Conservation (phyloP, 2,113 vertebrate genomes). For the Uropsilus gracilis region DNA sequence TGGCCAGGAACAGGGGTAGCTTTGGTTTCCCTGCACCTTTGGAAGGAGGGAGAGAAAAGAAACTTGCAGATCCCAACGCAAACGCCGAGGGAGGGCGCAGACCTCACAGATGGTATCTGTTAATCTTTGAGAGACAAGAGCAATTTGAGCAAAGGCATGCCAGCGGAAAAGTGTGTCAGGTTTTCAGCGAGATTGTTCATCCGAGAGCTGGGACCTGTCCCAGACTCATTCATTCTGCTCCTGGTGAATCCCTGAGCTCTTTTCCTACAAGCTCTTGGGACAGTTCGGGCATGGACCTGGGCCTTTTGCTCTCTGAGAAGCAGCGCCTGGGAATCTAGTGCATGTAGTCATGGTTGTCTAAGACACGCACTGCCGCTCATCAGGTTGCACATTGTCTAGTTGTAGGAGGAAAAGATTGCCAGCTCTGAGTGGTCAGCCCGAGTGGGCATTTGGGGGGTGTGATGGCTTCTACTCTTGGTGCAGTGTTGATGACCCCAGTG, state of each 20-base stretch:
- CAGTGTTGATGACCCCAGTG: not conserved
- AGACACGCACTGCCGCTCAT: not conserved
- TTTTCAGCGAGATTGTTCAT: constrained; percentile 29
- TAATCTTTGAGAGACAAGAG: constrained; percentile 35
- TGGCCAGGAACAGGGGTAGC: not conserved
- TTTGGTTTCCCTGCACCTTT: not conserved
- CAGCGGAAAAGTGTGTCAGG: not conserved
- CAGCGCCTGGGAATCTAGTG: not conserved
- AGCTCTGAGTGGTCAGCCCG: not conserved
- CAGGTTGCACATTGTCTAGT: not conserved
- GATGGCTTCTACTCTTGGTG: not conserved
- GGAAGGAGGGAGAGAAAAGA: not conserved
- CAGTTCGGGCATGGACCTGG: not conserved
- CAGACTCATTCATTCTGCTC: not conserved
- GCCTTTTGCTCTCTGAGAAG: not conserved
- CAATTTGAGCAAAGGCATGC: constrained; percentile 46
- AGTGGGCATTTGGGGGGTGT: not conserved
- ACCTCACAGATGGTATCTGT: not conserved
- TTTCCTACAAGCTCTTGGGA: not conserved
- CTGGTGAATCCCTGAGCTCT: too few relatives aligned
- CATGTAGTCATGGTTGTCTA: not conserved
- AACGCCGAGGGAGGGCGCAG: constrained; percentile 20
- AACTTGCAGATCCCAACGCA: not conserved
- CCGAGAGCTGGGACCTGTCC: not conserved
- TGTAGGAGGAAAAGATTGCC: not conserved